phyloP scores from a whole-genome alignment of 2,797 vertebrate species.

The Liasis olivaceus region DNA sequence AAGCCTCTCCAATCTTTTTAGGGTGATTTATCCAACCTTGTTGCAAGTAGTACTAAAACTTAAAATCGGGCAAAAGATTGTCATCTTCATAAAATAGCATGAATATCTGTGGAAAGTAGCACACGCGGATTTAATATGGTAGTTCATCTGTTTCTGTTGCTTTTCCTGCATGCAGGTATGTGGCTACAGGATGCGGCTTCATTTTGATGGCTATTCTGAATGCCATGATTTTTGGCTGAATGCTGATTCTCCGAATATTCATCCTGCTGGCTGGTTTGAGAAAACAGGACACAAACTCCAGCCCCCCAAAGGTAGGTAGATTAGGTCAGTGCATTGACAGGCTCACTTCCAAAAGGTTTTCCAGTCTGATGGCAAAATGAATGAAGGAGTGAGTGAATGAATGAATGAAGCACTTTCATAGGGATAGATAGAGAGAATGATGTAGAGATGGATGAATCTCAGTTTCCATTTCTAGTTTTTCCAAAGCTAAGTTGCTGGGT shows the following conservation, averaged over 20 bases:
- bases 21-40: neutral
- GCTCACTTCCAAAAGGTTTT: neutral
- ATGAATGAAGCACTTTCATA: neutral
- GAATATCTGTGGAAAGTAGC: neutral
- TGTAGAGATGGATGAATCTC: neutral
- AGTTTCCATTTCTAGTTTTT: neutral
- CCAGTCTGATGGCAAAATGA: neutral
- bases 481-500: neutral
- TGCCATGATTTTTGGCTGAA: constrained; percentile 99
- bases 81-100: neutral
- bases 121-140: neutral
- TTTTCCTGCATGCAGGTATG: constrained; percentile 80
- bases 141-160: neutral
- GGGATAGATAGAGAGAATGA: no score
- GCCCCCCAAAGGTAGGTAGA: constrained; percentile 90
- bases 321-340: neutral
- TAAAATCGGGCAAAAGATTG: neutral
- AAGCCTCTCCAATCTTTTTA: neutral
- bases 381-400: neutral
- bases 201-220: constrained; percentile 97
- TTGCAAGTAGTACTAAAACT: neutral
- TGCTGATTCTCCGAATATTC: constrained; percentile 90
- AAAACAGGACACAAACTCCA: constrained; percentile 93
- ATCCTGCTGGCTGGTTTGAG: constrained; percentile 93
- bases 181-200: constrained; percentile 93